phyloP scores from a whole-genome alignment of 1,140 invertebrate genomes.

The Pogonognathellus flavescens region DNA sequence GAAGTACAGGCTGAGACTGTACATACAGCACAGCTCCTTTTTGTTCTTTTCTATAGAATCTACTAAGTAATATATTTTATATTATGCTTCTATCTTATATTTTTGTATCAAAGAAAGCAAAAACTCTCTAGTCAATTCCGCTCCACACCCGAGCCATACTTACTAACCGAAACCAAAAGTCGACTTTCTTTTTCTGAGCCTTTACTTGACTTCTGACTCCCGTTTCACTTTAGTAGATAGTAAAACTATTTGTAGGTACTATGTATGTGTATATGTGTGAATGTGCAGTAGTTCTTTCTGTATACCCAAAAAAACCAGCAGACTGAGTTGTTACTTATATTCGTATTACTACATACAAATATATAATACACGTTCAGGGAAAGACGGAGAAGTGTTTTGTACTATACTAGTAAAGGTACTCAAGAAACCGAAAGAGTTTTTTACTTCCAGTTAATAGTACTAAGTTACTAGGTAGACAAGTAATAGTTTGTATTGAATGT shows the following conservation, averaged over 20 bases:
- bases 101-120: constrained; percentile 43
- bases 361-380: too few species aligned
- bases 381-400: too few species aligned
- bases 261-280: too few species aligned
- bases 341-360: too few species aligned
- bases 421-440: too few species aligned
- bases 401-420: too few species aligned
- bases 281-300: too few species aligned
- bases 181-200: constrained; percentile 3
- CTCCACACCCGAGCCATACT: neutral
- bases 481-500: too few species aligned
- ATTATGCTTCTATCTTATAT: constrained; percentile 12
- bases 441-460: too few species aligned
- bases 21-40: constrained; percentile 10
- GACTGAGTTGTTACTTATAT: too few species aligned
- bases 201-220: constrained; percentile 27
- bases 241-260: neutral
- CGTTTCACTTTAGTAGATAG: constrained; percentile 26
- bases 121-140: constrained; percentile 25
- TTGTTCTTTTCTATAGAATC: constrained; percentile 20
- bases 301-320: too few species aligned
- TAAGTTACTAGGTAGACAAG: too few species aligned
- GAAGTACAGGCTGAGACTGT: neutral
- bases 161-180: constrained; percentile 19
- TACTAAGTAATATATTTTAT: constrained; percentile 38